Percentiles rank a stretch among this genome's conserved stretches.
phyloP scores from a whole-genome alignment of 2,113 vertebrate species.

The Lamprologus callipterus region DNA sequence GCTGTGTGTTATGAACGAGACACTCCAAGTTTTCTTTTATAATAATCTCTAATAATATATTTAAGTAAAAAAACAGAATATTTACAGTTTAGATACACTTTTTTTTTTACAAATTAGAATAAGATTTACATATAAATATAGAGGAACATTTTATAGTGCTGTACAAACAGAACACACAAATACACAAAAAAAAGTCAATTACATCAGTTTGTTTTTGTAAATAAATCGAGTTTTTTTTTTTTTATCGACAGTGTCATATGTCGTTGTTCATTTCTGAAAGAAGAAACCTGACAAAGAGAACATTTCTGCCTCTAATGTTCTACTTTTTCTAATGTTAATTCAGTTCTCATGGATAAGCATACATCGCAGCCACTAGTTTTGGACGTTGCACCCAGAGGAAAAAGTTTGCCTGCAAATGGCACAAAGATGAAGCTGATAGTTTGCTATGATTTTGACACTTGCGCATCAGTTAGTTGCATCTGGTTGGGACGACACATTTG shows the following conservation, averaged over 20 bases:
- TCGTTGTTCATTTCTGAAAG: neutral
- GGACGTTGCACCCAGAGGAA: neutral
- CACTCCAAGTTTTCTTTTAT: neutral
- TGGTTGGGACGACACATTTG: neutral
- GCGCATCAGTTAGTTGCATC: neutral
- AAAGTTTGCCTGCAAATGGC: neutral
- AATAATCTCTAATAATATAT: neutral
- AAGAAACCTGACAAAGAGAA: neutral
- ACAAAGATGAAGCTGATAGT: neutral
- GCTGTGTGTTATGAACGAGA: neutral
- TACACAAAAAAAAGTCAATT: neutral
- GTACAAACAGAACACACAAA: neutral
- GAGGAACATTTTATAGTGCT: neutral
- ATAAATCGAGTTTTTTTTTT: neutral
- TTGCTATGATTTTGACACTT: neutral
- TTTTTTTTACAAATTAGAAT: constrained; percentile 36
- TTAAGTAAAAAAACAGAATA: constrained; percentile 30
- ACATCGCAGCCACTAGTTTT: neutral
- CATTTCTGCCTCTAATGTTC: neutral
- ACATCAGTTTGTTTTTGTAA: neutral
- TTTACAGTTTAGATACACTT: constrained; percentile 23
- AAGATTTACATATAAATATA: constrained; percentile 53
- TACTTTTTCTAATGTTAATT: neutral
- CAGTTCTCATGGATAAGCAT: neutral
- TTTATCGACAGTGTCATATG: neutral